These are phyloP conservation scores for Pomatorhinus ruficollis DNA, from an alignment of 2,113 vertebrate species.

Conservation along the genomic window DNA sequence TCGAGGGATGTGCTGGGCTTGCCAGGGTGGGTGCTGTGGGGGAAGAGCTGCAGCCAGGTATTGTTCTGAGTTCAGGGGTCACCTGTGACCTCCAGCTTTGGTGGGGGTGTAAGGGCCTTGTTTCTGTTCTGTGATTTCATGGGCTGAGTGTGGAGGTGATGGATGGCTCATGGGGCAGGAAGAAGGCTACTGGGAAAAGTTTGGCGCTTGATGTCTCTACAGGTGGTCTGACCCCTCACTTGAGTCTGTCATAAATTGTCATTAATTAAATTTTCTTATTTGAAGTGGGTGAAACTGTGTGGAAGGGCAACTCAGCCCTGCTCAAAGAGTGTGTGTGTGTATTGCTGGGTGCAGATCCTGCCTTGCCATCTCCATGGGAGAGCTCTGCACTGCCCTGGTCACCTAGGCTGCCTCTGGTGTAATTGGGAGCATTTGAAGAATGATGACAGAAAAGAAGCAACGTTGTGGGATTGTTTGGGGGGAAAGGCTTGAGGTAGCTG, in stretches of 20 bases:
- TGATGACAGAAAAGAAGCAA: not conserved
- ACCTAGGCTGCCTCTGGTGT: not conserved
- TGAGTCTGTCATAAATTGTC: not conserved
- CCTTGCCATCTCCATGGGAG: not conserved
- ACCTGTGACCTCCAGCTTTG: not conserved
- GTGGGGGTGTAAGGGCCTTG: rapidly evolving
- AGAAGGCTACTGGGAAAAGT: not conserved
- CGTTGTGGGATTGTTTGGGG: not conserved
- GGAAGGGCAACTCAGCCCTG: not conserved
- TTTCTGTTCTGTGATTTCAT: not conserved
- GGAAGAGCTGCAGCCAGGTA: not conserved
- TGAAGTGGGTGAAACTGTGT: not conserved
- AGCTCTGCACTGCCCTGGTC: not conserved
- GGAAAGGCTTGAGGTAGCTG: not conserved
- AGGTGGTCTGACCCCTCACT: not conserved
- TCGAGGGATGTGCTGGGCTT: not conserved
- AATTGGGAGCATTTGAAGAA: not conserved
- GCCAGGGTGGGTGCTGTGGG: not conserved
- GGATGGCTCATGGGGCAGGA: not conserved
- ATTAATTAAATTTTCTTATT: not conserved
- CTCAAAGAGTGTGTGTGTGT: too few relatives aligned
- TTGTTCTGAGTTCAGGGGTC: not conserved
- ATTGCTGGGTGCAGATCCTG: not conserved
- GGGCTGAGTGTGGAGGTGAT: not conserved
- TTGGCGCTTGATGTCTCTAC: not conserved